Conservation (phyloP, 1,140 invertebrate genomes). For the Drosophila carrolli region DNA sequence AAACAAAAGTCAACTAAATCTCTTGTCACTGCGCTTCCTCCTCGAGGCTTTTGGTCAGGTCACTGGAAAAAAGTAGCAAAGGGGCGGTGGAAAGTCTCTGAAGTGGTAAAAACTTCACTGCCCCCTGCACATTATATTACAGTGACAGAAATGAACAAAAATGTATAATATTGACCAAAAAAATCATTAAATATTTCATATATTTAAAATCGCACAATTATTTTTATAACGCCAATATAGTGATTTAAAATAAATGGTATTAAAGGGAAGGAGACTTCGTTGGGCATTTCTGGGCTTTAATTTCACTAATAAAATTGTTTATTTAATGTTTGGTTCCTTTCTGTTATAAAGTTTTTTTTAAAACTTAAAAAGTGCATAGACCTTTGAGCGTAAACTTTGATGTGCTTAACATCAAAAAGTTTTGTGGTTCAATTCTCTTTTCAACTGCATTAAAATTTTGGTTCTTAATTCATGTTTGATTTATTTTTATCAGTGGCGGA, state of each 20-base stretch:
- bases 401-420: no score
- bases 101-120: constrained; percentile 24
- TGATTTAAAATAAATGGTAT: no score
- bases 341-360: no score
- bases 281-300: no score
- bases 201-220: neutral
- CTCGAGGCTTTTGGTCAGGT: constrained; percentile 46
- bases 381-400: no score
- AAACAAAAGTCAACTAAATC: constrained; percentile 68
- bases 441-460: no score
- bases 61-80: constrained; percentile 20
- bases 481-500: constrained; percentile 1
- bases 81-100: constrained; percentile 15
- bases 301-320: no score
- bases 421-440: neutral
- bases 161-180: neutral
- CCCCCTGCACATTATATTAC: neutral
- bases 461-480: no score
- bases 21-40: constrained; percentile 58
- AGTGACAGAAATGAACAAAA: neutral
- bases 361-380: no score
- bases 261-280: no score
- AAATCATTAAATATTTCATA: neutral
- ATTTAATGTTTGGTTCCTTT: no score
- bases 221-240: no score